Conservation (phyloP, 2,113 vertebrate species). For the Cyanoliseus patagonus region DNA sequence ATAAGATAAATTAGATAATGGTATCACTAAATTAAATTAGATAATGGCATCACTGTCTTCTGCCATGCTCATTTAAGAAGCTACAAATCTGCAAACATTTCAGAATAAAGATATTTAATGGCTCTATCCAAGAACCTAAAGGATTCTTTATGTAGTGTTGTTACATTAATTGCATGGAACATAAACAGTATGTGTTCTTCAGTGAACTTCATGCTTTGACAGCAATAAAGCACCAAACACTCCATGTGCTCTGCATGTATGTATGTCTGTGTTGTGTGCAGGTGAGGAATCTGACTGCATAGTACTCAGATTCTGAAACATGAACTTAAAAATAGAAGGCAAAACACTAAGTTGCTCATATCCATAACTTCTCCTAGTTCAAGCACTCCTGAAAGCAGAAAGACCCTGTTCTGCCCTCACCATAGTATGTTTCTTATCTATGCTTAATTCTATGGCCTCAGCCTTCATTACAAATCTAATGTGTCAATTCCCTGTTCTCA, state of each 20-base stretch:
- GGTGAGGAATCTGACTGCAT: not conserved
- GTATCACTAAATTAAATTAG: not conserved
- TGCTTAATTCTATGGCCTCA: not conserved
- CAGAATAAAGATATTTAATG: not conserved
- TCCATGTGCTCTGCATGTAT: accelerated
- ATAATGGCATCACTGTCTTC: not conserved
- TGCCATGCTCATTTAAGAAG: not conserved
- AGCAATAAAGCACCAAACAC: not conserved
- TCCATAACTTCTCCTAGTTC: not conserved
- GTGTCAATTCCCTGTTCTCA: not conserved
- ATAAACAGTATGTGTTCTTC: not conserved
- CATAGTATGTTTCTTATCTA: not conserved
- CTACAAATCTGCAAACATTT: not conserved
- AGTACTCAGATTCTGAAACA: not conserved
- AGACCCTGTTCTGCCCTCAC: not conserved
- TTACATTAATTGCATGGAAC: not conserved
- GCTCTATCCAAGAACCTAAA: not conserved
- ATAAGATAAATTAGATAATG: not conserved
- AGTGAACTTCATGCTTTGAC: not conserved
- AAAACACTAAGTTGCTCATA: not conserved
- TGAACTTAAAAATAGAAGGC: not conserved
- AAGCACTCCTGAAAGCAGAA: not conserved
- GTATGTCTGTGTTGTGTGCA: not conserved
- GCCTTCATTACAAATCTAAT: not conserved
- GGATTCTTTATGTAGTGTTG: not conserved